Percentiles rank a stretch among this genome's conserved stretches.
These are phyloP conservation scores for Dinomys branickii DNA, from an alignment of 2,113 vertebrate species.

Conservation along the genomic window DNA sequence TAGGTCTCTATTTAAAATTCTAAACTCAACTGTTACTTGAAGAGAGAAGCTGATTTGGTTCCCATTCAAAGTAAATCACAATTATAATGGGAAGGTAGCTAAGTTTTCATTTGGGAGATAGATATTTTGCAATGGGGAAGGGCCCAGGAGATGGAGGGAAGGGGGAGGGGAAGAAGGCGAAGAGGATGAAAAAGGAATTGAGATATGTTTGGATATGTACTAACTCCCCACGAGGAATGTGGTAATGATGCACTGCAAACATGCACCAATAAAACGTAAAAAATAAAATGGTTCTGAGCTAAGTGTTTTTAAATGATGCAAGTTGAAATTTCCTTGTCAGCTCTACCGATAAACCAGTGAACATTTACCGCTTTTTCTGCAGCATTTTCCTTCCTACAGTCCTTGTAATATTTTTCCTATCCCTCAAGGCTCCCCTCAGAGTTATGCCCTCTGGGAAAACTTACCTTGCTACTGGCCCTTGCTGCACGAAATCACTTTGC, in stretches of 20 bases:
- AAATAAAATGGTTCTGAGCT: background rate
- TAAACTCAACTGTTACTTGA: slow-evolving; percentile 69
- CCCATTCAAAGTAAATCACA: slow-evolving; percentile 80
- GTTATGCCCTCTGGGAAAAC: background rate
- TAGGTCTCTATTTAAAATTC: slow-evolving; percentile 83
- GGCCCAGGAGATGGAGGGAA: background rate
- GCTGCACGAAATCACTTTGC: background rate
- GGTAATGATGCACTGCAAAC: background rate
- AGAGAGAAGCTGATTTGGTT: slow-evolving; percentile 78
- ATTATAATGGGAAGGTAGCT: slow-evolving; percentile 68
- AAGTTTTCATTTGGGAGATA: slow-evolving; percentile 40
- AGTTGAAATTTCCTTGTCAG: background rate
- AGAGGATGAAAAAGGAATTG: background rate
- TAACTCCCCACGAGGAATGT: background rate
- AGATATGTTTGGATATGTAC: background rate
- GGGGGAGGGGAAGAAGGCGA: background rate
- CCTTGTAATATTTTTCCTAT: background rate
- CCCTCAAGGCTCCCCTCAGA: background rate
- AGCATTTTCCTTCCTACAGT: background rate
- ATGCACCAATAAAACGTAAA: background rate
- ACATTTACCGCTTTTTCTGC: background rate
- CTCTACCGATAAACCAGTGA: background rate
- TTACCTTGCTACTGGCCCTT: background rate
- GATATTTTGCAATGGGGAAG: background rate
- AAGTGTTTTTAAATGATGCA: background rate